Conservation (phyloP, 2,888 invertebrate species). For the Andrena hattorfiana region DNA sequence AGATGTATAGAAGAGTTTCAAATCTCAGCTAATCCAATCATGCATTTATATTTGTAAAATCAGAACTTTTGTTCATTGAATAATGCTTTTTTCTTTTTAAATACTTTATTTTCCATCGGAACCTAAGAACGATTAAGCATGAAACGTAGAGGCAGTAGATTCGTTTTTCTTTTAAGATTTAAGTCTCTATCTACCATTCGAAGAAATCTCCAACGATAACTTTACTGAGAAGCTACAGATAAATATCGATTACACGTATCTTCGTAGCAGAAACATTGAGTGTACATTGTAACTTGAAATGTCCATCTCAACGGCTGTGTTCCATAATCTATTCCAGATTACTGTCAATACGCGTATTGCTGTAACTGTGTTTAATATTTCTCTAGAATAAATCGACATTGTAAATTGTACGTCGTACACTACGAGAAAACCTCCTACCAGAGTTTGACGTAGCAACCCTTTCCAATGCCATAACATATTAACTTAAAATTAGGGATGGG, state of each 20-base stretch:
- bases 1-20: not conserved
- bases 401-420: conserved; percentile 18
- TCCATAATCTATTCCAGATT: conserved; percentile 47
- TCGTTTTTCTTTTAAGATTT: not conserved
- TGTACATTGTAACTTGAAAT: conserved; percentile 53
- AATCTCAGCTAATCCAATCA: not conserved
- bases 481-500: too few relatives aligned
- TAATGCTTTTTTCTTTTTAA: not conserved
- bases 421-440: not conserved
- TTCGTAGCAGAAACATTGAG: conserved; percentile 44
- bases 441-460: not conserved
- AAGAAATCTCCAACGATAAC: not conserved
- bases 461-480: conserved; percentile 20
- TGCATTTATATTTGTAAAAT: conserved; percentile 27
- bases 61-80: not conserved
- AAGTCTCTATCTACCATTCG: not conserved
- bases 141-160: not conserved
- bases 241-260: conserved; percentile 14
- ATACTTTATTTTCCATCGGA: not conserved
- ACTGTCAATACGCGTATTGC: conserved; percentile 29
- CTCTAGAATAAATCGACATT: conserved; percentile 42
- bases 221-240: conserved; percentile 8
- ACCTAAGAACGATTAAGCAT: not conserved
- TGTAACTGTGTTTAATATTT: conserved; percentile 42
- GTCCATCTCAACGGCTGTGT: conserved; percentile 64